Percentiles rank a stretch among this genome's conserved stretches.
phyloP scores from a whole-genome alignment of 2,888 invertebrate species.

The Agapostemon virescens region DNA sequence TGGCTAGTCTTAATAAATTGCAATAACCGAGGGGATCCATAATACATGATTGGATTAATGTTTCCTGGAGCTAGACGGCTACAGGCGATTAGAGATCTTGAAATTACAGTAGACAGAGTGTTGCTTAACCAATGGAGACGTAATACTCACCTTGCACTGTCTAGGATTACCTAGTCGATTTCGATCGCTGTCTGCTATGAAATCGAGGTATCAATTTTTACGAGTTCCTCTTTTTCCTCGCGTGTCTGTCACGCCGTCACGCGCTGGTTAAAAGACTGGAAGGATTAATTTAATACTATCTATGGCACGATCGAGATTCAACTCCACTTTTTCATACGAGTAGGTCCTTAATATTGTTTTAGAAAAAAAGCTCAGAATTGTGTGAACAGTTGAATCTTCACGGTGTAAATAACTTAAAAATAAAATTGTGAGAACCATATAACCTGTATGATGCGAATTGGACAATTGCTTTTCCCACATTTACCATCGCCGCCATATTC shows the following conservation, averaged over 20 bases:
- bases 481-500: too few relatives aligned
- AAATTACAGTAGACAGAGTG: slow-evolving; percentile 66
- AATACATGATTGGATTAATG: slow-evolving; percentile 47
- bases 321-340: not conserved
- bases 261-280: slow-evolving; percentile 28
- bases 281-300: slow-evolving; percentile 37
- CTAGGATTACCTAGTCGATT: slow-evolving; percentile 64
- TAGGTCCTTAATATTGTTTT: not conserved
- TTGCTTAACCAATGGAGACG: slow-evolving; percentile 64
- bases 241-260: slow-evolving; percentile 39
- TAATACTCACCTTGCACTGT: slow-evolving; percentile 65
- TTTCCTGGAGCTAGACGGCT: slow-evolving; percentile 36
- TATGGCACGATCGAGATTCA: slow-evolving; percentile 14
- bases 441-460: too few relatives aligned
- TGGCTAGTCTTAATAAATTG: slow-evolving; percentile 34
- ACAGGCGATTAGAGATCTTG: slow-evolving; percentile 64
- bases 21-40: slow-evolving; percentile 36
- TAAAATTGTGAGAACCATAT: too few relatives aligned
- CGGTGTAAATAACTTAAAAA: too few relatives aligned
- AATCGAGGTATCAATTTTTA: slow-evolving; percentile 52
- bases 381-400: too few relatives aligned
- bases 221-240: slow-evolving; percentile 23
- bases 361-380: not conserved
- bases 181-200: slow-evolving; percentile 56
- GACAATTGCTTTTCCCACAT: too few relatives aligned